phyloP scores from a whole-genome alignment of 2,888 invertebrate species.

The Scaptomyza polygonia region DNA sequence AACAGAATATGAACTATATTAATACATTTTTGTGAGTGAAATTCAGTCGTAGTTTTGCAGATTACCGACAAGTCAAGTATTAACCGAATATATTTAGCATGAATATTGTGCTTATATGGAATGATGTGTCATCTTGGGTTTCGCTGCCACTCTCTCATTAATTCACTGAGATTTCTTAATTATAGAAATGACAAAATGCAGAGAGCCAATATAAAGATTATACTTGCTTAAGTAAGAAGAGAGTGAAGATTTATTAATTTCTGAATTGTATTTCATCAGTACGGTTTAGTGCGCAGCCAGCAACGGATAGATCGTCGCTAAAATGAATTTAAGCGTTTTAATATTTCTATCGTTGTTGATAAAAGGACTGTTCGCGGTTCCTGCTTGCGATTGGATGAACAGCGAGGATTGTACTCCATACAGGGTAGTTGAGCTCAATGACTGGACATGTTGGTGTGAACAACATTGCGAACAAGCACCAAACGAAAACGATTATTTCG shows the following conservation, averaged over 20 bases:
- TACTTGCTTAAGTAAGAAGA: no score
- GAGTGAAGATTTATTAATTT: neutral
- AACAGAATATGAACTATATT: constrained; percentile 30
- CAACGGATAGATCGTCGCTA: neutral
- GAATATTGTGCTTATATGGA: no score
- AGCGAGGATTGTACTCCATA: rapidly evolving
- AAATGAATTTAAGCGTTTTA: neutral
- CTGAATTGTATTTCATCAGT: neutral
- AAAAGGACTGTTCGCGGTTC: neutral
- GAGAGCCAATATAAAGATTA: no score
- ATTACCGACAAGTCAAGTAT: no score
- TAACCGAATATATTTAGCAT: no score
- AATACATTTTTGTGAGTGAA: neutral
- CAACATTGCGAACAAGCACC: no score
- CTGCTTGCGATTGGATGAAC: neutral
- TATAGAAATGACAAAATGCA: no score
- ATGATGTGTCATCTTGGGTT: no score
- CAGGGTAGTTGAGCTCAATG: neutral
- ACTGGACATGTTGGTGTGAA: no score
- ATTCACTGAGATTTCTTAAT: no score
- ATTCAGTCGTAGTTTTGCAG: neutral
- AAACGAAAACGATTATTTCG: no score
- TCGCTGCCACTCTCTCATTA: no score
- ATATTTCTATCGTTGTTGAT: neutral
- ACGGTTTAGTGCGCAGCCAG: neutral